Base-by-base conservation (phyloP, 2,888 invertebrate species). In the Tachina lurida region DNA sequence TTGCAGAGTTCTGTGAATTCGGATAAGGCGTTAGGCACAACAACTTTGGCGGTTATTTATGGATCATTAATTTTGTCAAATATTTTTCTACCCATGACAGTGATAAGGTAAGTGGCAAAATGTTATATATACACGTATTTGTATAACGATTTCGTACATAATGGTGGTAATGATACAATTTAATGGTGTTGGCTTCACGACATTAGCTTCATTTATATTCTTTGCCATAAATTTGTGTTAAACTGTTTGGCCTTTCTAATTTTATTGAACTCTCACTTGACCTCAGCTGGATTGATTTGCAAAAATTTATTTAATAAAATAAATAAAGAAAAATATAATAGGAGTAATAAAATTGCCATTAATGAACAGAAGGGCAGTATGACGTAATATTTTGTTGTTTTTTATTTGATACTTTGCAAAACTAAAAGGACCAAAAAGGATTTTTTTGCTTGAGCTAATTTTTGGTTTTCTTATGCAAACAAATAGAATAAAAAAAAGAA, bases 21-120 rank as follows among this genome's bases (percentile, higher is more conserved):
- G 19, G 96, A 96, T 89, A 95, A 95, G 2, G 96, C 97, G 0
- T 93, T 98, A 1, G 98, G 98, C 3, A 96, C 97, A 2, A 96
- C 96, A 88, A 97, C 97, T 0, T 93, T 97, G 71, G 96, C 97
- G 0, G 95, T 97, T 8, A 96, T 98, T 88, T 98, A 98, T 93
- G 96, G 96, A 73, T 96, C 97, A 2, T 94, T 98, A 63, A 96
- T 98, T 71, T 91, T 98, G 62, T 98, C 98, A 58, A 98, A 98
- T 90, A 96, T 98, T 90, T 96, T 98, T 90, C 93, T 98, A 76
- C 98, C 98, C 0, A 96, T 96, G 62, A 94, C 96, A 73, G 95
- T 97, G 86, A 97, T 98, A 89, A 96, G 95, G 96, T 96, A 90
- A 94, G 52, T 54, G 41, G 49, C 17, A 13, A 78, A 22, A 60